These are phyloP conservation scores for Drosophila repleta DNA, from an alignment of 1,140 invertebrate genomes.

Conservation along the genomic window DNA sequence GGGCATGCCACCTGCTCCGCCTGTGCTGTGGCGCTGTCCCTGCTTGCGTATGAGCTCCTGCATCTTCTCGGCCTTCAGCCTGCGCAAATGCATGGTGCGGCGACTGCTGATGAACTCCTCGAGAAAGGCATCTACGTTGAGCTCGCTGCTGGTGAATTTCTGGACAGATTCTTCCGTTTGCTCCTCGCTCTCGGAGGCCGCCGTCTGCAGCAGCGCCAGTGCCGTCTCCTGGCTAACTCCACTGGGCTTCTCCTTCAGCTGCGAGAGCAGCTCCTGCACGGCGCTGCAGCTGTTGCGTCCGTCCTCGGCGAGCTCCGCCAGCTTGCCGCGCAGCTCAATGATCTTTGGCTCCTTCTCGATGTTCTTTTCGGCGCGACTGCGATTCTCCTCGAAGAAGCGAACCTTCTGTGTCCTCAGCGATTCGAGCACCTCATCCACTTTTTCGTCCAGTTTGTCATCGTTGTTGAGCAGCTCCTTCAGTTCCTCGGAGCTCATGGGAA, in stretches of 20 bases:
- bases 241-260: slow-evolving; percentile 88
- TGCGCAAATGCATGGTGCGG: slow-evolving; percentile 91
- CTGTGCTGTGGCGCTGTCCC: slow-evolving; percentile 55
- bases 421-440: slow-evolving; percentile 89
- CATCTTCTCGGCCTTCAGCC: slow-evolving; percentile 95
- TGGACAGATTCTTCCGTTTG: slow-evolving; percentile 92
- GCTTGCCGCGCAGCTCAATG: slow-evolving; percentile 88
- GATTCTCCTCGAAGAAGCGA: slow-evolving; percentile 92
- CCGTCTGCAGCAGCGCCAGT: slow-evolving; percentile 92
- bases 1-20: slow-evolving; percentile 23
- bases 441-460: slow-evolving; percentile 91
- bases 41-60: slow-evolving; percentile 88
- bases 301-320: slow-evolving; percentile 89
- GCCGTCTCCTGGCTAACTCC: slow-evolving; percentile 91
- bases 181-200: slow-evolving; percentile 94
- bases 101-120: slow-evolving; percentile 90
- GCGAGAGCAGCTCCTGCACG: slow-evolving; percentile 88
- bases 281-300: slow-evolving; percentile 88
- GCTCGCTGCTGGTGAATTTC: slow-evolving; percentile 89
- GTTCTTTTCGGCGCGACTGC: slow-evolving; percentile 94
- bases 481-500: slow-evolving; percentile 89
- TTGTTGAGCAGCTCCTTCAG: slow-evolving; percentile 93
- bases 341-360: slow-evolving; percentile 92
- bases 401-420: slow-evolving; percentile 92
- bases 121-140: slow-evolving; percentile 91